Evolutionary conservation across 2,113 vertebrate genomes (phyloP), one percentile per base, ranked within the genome.

Genomic region (Xenopus laevis): DNA sequence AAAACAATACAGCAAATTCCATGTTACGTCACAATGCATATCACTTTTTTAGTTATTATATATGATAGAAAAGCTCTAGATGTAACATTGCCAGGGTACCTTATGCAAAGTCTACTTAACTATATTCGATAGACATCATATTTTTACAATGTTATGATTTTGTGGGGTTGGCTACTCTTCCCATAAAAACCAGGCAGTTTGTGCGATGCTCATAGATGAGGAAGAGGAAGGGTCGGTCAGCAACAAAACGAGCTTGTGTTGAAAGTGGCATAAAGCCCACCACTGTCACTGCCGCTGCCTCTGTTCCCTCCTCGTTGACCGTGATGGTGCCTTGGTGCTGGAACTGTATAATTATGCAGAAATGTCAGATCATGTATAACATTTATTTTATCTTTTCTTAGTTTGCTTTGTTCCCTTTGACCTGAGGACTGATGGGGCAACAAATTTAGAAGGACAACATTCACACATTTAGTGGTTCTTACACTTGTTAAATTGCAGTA

Each of bases 261-360:
- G 97, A 96, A 60, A 99, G 89, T 0, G 97, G 97, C 95, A 96
- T 99, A 84, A 99, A 99, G 44, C 95, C 95, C 4, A 97, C 91
- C 0, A 89, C 90, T 72, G 97, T 98, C 65, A 98, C 83, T 0
- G 94, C 82, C 0, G 89, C 95, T 0, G 95, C 97, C 71, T 98
- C 92, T 0, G 96, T 99, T 27, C 97, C 97, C 77, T 99, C 97
- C 78, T 99, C 97, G 0, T 99, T 96, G 83, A 99, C 96, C 0
- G 90, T 99, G 83, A 99, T 98, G 21, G 89, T 96, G 69, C 95
- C 92, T 84, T 97, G 95, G 78, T 99, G 97, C 17, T 93, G 92
- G 81, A 98, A 93, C 97, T 98, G 87, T 74, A 72, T 13, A 63
- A 63, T 40, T 9, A 40, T 40, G 33, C 53, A 55, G 17, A 55